Evolutionary conservation across 2,113 vertebrate species (phyloP), one percentile per base, ranked within the genome.

Genomic region (Salvator merianae): DNA sequence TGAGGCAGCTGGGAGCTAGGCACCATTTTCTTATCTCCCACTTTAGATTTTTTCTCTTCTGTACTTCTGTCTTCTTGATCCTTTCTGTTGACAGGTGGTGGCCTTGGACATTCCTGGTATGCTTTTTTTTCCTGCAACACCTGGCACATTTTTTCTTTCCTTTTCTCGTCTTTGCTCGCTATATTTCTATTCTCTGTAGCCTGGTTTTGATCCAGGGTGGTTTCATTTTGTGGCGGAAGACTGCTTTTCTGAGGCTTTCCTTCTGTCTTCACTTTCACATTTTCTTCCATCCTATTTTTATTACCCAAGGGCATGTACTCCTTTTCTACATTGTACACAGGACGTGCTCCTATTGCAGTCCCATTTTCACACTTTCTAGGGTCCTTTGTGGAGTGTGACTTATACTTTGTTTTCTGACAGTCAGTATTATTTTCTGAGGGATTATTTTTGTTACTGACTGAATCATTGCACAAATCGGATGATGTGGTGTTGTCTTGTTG

Each of bases 331-430:
- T 36, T 8, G 68, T 75, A 36, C 0, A 84, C 10, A 30, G 86
- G 63, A n/a, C 77, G 73, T 87, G 32, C 77, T 77, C 53, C 8
- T 32, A 75, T 3, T 0, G 0, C 24, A 59, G 55, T 68, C 62
- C 89, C 89, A 18, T 89, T 87, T 90, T 82, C 79, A 3, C 32
- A 24, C 87, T 84, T 86, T 83, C 2, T 76, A 10, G 8, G 13
- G 3, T 84, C 77, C 81, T 30, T 88, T 32, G 13, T 32, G 47
- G 78, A 84, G 24, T 65, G 9, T 13, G 22, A 34, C 2, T 2
- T 59, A 32, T 77, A 20, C 16, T 40, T 63, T 1, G 2, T 30
- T 0, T 4, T 20, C 22, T 34, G 38, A 0, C 0, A 74, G 36
- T 5, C 9, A 7, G 80, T 62, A 26, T 26, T 20, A 7, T 13